Evolutionary conservation across 2,888 invertebrate species (phyloP).

Genomic region (Tigriopus californicus): DNA sequence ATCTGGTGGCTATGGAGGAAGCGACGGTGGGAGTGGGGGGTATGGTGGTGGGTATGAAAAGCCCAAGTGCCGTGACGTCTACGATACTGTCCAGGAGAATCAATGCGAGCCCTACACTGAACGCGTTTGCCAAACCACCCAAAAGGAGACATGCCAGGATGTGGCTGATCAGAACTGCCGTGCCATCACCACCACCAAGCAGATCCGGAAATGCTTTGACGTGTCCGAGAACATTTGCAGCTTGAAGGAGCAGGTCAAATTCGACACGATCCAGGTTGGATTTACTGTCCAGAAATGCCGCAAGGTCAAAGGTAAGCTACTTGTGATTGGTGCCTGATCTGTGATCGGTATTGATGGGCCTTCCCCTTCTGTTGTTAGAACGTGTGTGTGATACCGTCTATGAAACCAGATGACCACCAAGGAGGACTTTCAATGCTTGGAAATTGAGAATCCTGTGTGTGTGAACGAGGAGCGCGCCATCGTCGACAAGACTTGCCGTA

Average conservation of each 20-base stretch:
- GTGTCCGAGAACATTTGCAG: constrained; percentile 4
- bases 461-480: background rate
- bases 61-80: no score
- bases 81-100: background rate
- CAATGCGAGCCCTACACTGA: constrained; percentile 11
- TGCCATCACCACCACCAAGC: background rate
- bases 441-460: background rate
- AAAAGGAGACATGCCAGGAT: constrained; percentile 7
- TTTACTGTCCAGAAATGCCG: constrained; percentile 1
- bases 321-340: no score
- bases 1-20: no score
- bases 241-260: constrained; percentile 3
- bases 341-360: no score
- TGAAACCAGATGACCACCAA: background rate
- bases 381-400: constrained; percentile 12
- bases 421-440: background rate
- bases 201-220: constrained; percentile 3
- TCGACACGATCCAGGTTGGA: background rate
- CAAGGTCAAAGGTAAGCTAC: background rate
- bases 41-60: no score
- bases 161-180: constrained; percentile 4
- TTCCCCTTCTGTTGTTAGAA: no score
- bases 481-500: constrained; percentile 1
- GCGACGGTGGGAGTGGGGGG: no score
- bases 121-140: background rate